A percentile compares a stretch with the other conserved stretches of the same genome.
Evolutionary conservation across 2,797 vertebrate species (phyloP).

Genomic region (Chaetodon trifasciatus): DNA sequence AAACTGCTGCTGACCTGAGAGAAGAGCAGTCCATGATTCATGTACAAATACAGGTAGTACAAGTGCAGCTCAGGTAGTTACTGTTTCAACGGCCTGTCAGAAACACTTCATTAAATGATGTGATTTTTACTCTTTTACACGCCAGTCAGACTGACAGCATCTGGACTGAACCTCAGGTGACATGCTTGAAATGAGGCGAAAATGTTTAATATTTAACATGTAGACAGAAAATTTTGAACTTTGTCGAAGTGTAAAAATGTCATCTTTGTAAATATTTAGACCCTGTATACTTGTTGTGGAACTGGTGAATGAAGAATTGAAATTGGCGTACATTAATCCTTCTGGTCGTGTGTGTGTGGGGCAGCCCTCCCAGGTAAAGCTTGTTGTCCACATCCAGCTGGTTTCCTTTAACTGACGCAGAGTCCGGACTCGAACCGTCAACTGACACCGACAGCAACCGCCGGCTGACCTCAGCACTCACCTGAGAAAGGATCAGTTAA

Average conservation of each 20-base stretch:
- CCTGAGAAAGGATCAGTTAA: constrained; percentile 76
- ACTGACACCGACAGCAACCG: constrained; percentile 85
- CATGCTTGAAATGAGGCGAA: background rate
- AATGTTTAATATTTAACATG: background rate
- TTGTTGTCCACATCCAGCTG: constrained; percentile 91
- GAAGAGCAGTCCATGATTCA: background rate
- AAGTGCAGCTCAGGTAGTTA: background rate
- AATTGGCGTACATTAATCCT: constrained; percentile 88
- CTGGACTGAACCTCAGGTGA: too few species aligned
- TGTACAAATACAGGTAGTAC: background rate
- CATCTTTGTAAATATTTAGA: background rate
- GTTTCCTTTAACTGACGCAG: constrained; percentile 84
- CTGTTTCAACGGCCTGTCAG: too few species aligned
- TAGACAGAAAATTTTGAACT: background rate
- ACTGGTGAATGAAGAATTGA: background rate
- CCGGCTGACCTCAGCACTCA: constrained; percentile 89
- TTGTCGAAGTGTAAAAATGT: background rate
- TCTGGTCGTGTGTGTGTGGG: constrained; percentile 83
- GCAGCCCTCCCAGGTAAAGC: constrained; percentile 92
- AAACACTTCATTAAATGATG: background rate
- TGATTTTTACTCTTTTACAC: background rate
- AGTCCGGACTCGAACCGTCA: constrained; percentile 79
- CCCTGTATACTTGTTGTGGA: background rate
- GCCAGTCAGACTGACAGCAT: background rate
- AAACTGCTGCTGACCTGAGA: constrained; percentile 90